phyloP scores from a whole-genome alignment of 37 sponge, comb jelly and placozoan species.

The Geodia barretti region DNA sequence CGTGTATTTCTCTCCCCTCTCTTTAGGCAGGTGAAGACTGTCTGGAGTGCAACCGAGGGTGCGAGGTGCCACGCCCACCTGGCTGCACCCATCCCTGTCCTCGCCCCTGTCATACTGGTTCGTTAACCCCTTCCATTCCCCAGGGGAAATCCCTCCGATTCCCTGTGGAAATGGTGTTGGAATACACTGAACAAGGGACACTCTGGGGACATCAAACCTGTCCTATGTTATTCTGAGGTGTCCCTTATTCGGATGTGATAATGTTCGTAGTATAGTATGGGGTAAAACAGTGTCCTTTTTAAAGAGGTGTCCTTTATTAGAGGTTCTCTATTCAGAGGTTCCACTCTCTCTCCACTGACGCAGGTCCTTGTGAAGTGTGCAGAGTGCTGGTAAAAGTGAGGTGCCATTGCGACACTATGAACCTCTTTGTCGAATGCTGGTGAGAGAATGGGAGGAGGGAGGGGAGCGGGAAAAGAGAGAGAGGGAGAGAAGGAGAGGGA shows the following conservation, averaged over 20 bases:
- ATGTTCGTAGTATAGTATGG: too few species aligned
- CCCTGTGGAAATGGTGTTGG: too few species aligned
- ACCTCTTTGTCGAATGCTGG: conserved; percentile 13
- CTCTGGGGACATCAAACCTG: too few species aligned
- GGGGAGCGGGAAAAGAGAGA: not conserved
- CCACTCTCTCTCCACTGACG: not conserved
- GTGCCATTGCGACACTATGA: conserved; percentile 15
- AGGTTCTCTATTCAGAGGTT: not conserved
- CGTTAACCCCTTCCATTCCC: not conserved
- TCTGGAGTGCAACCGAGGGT: conserved; percentile 56
- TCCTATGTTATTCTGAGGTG: too few species aligned
- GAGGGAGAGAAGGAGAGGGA: too few species aligned
- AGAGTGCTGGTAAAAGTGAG: not conserved
- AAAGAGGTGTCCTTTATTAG: not conserved
- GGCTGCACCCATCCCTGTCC: conserved; percentile 76
- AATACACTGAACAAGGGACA: too few species aligned
- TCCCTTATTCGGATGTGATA: too few species aligned
- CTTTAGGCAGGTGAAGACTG: conserved; percentile 77
- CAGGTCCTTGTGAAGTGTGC: not conserved
- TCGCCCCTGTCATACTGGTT: conserved; percentile 78
- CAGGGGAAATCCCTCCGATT: too few species aligned
- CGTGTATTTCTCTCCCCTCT: not conserved
- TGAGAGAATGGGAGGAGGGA: too few species aligned
- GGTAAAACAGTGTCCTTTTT: too few species aligned
- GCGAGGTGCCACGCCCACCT: conserved; percentile 55